Evolutionary conservation across 2,113 vertebrate genomes (phyloP).

Genomic region (Muscicapa adusta): DNA sequence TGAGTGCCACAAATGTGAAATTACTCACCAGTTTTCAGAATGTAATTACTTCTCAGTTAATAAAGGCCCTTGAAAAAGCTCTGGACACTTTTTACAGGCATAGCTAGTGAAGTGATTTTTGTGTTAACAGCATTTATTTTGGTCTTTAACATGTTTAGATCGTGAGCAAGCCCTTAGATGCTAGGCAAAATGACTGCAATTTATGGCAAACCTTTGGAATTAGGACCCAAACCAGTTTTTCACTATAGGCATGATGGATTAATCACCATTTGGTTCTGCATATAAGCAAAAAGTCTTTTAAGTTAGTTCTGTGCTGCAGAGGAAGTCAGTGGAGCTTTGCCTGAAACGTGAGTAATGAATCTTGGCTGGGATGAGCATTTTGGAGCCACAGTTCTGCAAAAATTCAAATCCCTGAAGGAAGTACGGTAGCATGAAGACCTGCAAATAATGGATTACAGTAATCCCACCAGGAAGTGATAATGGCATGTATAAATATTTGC

Average conservation of each 20-base stretch:
- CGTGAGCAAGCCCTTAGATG: not conserved
- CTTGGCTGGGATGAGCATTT: conserved; percentile 61
- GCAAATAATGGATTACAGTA: conserved; percentile 60
- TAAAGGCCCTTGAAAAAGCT: not conserved
- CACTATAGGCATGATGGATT: not conserved
- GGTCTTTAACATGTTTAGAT: not conserved
- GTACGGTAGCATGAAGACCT: conserved; percentile 47
- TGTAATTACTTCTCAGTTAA: not conserved
- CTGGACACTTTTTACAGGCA: not conserved
- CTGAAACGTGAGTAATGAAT: conserved; percentile 56
- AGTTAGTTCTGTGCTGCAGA: not conserved
- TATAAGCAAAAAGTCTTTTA: conserved; percentile 8
- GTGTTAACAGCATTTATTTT: not conserved
- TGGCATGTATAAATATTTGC: conserved; percentile 53
- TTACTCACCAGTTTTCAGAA: not conserved
- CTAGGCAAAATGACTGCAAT: not conserved
- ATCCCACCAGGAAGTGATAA: conserved; percentile 68
- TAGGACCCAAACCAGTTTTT: not conserved
- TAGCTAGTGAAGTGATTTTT: not conserved
- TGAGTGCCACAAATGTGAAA: not conserved
- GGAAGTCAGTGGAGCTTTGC: conserved; percentile 44
- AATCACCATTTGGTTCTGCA: not conserved
- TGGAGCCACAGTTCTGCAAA: conserved; percentile 57
- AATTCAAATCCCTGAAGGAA: conserved; percentile 63
- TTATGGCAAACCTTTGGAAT: not conserved